These are phyloP conservation scores for Isoperla grammatica DNA, from an alignment of 2,888 invertebrate species.

Conservation along the genomic window DNA sequence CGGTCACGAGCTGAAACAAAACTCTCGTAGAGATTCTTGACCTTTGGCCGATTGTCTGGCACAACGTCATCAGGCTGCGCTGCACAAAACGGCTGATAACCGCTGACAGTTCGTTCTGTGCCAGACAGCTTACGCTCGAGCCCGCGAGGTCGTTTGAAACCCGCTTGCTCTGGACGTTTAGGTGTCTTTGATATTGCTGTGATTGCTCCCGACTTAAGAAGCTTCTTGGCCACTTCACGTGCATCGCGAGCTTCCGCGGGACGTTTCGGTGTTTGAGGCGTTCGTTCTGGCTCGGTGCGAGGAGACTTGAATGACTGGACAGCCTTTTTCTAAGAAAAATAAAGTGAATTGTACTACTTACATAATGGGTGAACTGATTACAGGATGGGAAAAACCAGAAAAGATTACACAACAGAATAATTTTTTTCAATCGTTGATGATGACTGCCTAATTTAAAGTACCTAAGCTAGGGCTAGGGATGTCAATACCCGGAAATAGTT, in stretches of 20 bases:
- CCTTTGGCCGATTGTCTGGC: constrained; percentile 59
- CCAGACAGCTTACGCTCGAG: constrained; percentile 73
- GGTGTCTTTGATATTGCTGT: constrained; percentile 78
- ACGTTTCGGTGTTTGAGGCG: constrained; percentile 68
- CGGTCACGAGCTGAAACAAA: constrained; percentile 64
- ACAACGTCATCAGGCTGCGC: constrained; percentile 69
- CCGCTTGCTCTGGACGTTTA: constrained; percentile 80
- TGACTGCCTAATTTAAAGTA: too few relatives aligned
- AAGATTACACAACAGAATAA: too few relatives aligned
- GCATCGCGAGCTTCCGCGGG: constrained; percentile 89
- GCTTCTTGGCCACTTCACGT: constrained; percentile 87
- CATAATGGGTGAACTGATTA: too few relatives aligned
- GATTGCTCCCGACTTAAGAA: constrained; percentile 91
- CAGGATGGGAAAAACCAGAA: too few relatives aligned
- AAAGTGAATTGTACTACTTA: too few relatives aligned
- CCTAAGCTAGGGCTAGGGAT: too few relatives aligned
- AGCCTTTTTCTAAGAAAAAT: constrained; percentile 64
- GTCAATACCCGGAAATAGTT: too few relatives aligned
- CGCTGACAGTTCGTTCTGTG: constrained; percentile 68
- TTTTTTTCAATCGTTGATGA: too few relatives aligned
- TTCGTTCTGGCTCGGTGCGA: constrained; percentile 82
- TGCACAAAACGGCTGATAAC: constrained; percentile 89
- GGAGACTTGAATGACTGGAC: constrained; percentile 75
- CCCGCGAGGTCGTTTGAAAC: constrained; percentile 83
- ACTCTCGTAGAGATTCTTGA: constrained; percentile 68